Percentiles rank a stretch among this genome's conserved stretches.
Evolutionary conservation across 2,113 vertebrate species (phyloP).

Genomic region (Pandion haliaetus): DNA sequence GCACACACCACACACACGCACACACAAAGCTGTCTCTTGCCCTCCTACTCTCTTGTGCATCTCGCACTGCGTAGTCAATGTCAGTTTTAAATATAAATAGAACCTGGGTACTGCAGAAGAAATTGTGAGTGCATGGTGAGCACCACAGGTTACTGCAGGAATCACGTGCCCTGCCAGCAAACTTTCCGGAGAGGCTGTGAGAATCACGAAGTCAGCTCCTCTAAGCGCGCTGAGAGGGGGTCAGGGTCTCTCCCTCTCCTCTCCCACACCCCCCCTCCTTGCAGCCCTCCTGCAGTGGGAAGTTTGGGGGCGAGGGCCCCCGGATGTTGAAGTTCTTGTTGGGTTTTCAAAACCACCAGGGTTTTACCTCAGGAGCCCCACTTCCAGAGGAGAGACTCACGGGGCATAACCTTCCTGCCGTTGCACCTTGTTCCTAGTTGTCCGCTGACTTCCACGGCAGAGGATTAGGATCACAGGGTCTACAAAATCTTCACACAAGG

Average conservation of each 20-base stretch:
- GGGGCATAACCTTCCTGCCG: not conserved
- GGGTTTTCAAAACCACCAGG: not conserved
- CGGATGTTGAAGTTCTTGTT: accelerated
- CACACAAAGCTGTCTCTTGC: slow-evolving; percentile 61
- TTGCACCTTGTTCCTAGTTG: not conserved
- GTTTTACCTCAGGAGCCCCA: not conserved
- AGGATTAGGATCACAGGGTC: not conserved
- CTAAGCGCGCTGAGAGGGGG: accelerated
- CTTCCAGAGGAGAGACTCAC: not conserved
- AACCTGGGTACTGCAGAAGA: not conserved
- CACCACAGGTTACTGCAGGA: not conserved
- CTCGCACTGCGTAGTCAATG: not conserved
- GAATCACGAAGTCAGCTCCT: not conserved
- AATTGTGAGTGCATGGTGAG: not conserved
- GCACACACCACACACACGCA: slow-evolving; percentile 53
- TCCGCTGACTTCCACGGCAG: not conserved
- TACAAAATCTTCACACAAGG: accelerated
- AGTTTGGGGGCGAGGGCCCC: not conserved
- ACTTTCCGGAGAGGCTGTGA: not conserved
- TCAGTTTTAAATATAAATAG: slow-evolving; percentile 63
- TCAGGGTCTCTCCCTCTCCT: not conserved
- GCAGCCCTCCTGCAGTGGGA: not conserved
- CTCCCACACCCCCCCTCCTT: not conserved
- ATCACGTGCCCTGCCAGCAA: not conserved
- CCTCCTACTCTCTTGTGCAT: not conserved